Evolutionary conservation across 2,888 invertebrate species (phyloP), one percentile per base, ranked within the genome.

Genomic region (Miltochrista miniata): DNA sequence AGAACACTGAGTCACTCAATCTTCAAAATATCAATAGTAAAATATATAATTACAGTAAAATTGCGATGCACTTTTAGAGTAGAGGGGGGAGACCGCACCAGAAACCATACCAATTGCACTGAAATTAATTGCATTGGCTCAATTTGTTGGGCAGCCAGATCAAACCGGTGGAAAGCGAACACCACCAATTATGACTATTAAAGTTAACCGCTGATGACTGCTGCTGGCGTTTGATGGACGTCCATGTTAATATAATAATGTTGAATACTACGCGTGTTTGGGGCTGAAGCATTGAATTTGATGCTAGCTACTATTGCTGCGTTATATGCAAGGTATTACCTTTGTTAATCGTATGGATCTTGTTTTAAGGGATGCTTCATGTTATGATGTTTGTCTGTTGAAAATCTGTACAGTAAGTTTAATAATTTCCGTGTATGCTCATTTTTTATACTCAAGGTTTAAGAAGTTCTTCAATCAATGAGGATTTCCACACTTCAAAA

Each of bases 111-210:
- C 53, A 45, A 63, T 70, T 65, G 39, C 55, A 64, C 57, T 41
- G 45, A 68, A 72, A 75, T 76, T 71, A 74, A 78, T 76, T 76
- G 71, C 68, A 70, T 74, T 61, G 61, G 59, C 60, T 64, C 70
- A 70, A 69, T 73, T 68, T 69, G 59, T 56, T 61, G 52, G 51
- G 15, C 9, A 30, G 60, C 64, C 63, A 63, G 70, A 66, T 72
- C 66, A 70, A 70, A 61, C 55, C n/a, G 55, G 54, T 55, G 65
- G 70, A 58, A 71, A 73, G 56, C 63, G 70, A 72, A 71, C 67
- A 69, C 70, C 58, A 62, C 65, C 71, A 75, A 78, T 80, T 77
- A 77, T 77, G 70, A 70, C 68, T 72, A 74, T 75, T 78, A 73
- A 70, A 75, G 52, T 63, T 69, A 62, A 73, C 75, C 76, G 51